Conservation (phyloP, 2,888 invertebrate species). For the Digitonthophagus gazella region DNA sequence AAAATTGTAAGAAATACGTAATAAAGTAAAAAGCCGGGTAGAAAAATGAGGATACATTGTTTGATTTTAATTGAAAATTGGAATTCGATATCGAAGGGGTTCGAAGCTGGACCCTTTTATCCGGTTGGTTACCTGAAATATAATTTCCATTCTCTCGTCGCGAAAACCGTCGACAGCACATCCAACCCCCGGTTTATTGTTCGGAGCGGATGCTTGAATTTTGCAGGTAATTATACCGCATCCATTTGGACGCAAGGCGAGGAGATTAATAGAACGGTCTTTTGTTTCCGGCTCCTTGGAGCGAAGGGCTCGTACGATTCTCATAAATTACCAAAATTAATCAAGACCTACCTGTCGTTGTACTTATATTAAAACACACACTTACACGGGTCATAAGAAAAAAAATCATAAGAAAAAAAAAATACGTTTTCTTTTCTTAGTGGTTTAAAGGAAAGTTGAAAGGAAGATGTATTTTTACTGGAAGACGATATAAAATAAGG, state of each 20-base stretch:
- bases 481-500: too few species aligned
- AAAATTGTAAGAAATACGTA: neutral
- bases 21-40: neutral
- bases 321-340: constrained; percentile 14
- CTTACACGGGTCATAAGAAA: neutral
- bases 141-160: constrained; percentile 6
- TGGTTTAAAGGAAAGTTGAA: too few species aligned
- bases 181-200: constrained; percentile 8
- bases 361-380: constrained; percentile 3
- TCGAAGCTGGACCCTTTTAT: neutral
- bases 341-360: constrained; percentile 1
- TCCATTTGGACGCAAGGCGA: constrained; percentile 2
- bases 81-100: neutral
- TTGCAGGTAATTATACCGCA: constrained; percentile 16
- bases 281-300: constrained; percentile 10
- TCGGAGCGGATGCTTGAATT: constrained; percentile 8
- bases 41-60: neutral
- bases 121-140: constrained; percentile 8
- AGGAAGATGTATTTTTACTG: too few species aligned
- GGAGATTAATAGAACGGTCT: constrained; percentile 10
- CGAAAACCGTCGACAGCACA: neutral
- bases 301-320: constrained; percentile 5
- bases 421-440: neutral
- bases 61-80: neutral
- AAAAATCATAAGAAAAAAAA: constrained; percentile 2